Percentiles rank a stretch among this genome's conserved stretches.
These are phyloP conservation scores for Channa striata DNA, from an alignment of 2,797 vertebrate species.

Conservation along the genomic window DNA sequence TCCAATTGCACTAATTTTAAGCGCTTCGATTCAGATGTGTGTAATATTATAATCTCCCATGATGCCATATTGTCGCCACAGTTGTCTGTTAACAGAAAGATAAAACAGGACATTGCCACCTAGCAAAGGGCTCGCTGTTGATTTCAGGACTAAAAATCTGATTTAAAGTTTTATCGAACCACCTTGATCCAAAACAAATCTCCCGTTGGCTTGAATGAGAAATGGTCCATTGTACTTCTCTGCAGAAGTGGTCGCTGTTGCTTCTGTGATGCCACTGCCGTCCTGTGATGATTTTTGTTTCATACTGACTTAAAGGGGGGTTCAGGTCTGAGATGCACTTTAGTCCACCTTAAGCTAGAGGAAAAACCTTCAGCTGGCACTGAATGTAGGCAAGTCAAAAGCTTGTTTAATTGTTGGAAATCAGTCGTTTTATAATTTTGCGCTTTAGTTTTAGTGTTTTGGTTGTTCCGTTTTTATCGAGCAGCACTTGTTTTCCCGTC, in stretches of 20 bases:
- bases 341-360: slow-evolving; percentile 38
- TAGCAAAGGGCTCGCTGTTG: background rate
- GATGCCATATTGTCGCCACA: background rate
- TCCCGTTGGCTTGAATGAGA: background rate
- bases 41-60: background rate
- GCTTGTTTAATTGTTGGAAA: too few species aligned
- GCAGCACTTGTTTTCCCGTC: background rate
- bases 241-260: slow-evolving; percentile 29
- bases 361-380: too few species aligned
- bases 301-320: background rate
- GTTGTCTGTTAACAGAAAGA: too few species aligned
- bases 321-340: slow-evolving; percentile 53
- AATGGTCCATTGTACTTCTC: background rate
- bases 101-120: background rate
- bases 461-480: background rate
- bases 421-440: too few species aligned
- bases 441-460: too few species aligned
- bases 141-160: background rate
- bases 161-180: background rate
- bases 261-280: background rate
- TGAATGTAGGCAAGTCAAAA: too few species aligned
- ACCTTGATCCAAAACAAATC: background rate
- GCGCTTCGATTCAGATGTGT: slow-evolving; percentile 4
- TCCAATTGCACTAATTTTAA: slow-evolving; percentile 41
- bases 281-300: background rate